phyloP scores from a whole-genome alignment of 1,140 invertebrate genomes.

The Oryzaephilus surinamensis region DNA sequence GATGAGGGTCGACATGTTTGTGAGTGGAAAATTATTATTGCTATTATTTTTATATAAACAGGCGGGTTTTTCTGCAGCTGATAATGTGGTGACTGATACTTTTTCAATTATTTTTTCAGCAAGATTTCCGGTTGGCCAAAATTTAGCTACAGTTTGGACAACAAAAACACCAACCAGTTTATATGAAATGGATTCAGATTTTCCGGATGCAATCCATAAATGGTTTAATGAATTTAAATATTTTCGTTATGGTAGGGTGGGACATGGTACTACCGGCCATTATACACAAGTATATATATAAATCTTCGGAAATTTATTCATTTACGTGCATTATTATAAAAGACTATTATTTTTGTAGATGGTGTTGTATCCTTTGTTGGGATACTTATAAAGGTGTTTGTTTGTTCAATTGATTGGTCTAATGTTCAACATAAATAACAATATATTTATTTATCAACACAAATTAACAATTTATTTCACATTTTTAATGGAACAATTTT shows the following conservation, averaged over 20 bases:
- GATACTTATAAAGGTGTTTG: no score
- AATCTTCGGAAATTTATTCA: no score
- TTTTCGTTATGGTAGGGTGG: slow-evolving; percentile 52
- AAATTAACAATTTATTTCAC: no score
- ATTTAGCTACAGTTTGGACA: slow-evolving; percentile 70
- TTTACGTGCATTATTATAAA: no score
- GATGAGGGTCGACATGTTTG: slow-evolving; percentile 45
- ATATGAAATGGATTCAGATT: slow-evolving; percentile 53
- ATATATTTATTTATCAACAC: no score
- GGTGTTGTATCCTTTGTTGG: no score
- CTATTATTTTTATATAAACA: neutral
- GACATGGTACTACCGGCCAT: slow-evolving; percentile 59
- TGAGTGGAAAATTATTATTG: neutral
- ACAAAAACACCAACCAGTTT: slow-evolving; percentile 48
- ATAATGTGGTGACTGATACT: neutral
- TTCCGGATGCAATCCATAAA: slow-evolving; percentile 55
- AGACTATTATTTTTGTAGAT: no score
- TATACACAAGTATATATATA: slow-evolving; percentile 73
- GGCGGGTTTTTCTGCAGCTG: no score
- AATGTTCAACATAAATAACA: no score
- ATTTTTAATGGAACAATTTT: no score
- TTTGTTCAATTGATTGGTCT: no score
- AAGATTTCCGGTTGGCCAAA: slow-evolving; percentile 71
- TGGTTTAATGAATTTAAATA: slow-evolving; percentile 75
- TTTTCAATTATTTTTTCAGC: slow-evolving; percentile 33